Evolutionary conservation across 1,140 invertebrate species (phyloP).

Genomic region (Caenorhabditis latens): DNA sequence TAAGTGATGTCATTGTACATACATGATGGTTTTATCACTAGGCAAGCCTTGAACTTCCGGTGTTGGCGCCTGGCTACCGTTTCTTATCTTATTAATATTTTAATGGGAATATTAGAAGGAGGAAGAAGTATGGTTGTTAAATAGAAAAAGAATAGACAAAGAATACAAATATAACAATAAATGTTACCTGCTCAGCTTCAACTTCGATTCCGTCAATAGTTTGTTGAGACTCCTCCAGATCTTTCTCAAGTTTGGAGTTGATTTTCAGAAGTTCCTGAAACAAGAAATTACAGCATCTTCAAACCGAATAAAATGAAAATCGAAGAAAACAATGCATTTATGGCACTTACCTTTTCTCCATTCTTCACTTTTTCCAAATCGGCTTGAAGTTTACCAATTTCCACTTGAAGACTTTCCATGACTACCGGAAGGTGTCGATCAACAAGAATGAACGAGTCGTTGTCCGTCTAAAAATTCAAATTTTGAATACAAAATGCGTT

Average conservation of each 20-base stretch:
- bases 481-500: not conserved
- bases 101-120: not conserved
- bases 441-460: constrained; percentile 37
- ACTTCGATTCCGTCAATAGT: constrained; percentile 37
- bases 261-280: constrained; percentile 36
- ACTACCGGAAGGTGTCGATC: constrained; percentile 31
- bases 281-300: not conserved
- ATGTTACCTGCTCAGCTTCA: constrained; percentile 19
- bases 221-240: constrained; percentile 33
- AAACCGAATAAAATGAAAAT: not conserved
- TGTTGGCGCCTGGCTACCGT: constrained; percentile 31
- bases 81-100: not conserved
- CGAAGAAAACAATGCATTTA: not conserved
- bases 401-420: constrained; percentile 48
- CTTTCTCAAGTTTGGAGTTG: constrained; percentile 1
- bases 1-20: constrained; percentile 15
- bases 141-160: too few species aligned
- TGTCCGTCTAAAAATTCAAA: constrained; percentile 42
- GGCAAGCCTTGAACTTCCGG: not conserved
- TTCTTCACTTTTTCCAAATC: constrained; percentile 7
- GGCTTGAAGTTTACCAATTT: constrained; percentile 37
- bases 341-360: constrained; percentile 20
- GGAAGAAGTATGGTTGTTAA: too few species aligned
- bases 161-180: not conserved
- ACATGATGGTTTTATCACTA: constrained; percentile 3